Conservation (phyloP, 1,140 invertebrate species). For the Limonius californicus region DNA sequence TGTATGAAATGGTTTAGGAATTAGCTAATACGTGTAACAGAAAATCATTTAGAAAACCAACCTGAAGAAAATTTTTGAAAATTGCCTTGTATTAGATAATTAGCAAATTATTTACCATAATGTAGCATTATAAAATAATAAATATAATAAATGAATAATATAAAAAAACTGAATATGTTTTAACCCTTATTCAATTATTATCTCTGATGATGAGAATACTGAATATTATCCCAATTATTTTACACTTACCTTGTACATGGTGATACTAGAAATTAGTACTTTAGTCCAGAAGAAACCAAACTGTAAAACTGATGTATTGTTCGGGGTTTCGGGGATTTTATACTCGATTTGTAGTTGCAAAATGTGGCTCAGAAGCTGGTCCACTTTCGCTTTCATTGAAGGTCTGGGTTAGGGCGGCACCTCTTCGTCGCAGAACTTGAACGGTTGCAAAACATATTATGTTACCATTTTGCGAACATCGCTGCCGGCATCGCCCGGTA, state of each 20-base stretch:
- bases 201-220: no score
- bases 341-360: constrained; percentile 9
- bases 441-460: background rate
- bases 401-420: constrained; percentile 39
- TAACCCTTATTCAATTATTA: no score
- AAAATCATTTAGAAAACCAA: no score
- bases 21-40: no score
- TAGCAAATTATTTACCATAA: no score
- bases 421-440: constrained; percentile 7
- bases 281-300: background rate
- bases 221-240: no score
- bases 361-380: constrained; percentile 18
- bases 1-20: no score
- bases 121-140: no score
- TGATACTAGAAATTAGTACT: background rate
- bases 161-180: no score
- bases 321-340: constrained; percentile 11
- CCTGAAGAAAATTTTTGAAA: no score
- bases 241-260: constrained; percentile 2
- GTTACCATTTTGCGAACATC: background rate
- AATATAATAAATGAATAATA: no score
- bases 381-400: constrained; percentile 37
- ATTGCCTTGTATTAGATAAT: no score
- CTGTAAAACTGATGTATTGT: background rate
- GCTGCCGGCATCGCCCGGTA: background rate